Conservation (phyloP, 1,140 invertebrate species). For the Melanaphis sacchari region DNA sequence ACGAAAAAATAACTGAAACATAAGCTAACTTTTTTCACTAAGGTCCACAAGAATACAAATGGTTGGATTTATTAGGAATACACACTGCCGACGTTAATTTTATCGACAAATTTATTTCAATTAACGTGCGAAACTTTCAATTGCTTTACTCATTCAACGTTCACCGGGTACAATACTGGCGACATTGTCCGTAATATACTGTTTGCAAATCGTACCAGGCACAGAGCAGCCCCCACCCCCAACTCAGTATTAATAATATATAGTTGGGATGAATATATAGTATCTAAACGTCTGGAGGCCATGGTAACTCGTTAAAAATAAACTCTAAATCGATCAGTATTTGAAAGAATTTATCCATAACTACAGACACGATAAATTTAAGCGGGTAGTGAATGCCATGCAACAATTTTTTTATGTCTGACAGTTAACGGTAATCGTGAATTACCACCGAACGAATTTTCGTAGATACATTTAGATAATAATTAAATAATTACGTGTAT, state of each 20-base stretch:
- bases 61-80: background rate
- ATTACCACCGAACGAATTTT: background rate
- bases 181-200: background rate
- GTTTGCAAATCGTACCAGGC: constrained; percentile 47
- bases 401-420: background rate
- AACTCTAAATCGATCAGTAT: constrained; percentile 42
- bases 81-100: background rate
- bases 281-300: background rate
- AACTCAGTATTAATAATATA: background rate
- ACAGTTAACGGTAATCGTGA: background rate
- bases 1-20: background rate
- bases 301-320: constrained; percentile 42
- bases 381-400: background rate
- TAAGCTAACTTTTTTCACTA: background rate
- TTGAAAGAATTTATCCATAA: background rate
- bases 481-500: background rate
- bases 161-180: constrained; percentile 25
- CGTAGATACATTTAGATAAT: background rate
- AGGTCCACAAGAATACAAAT: background rate
- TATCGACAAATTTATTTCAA: constrained; percentile 33
- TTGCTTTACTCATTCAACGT: background rate
- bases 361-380: background rate
- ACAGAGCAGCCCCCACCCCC: constrained; percentile 3
- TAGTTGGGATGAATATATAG: constrained; percentile 31
- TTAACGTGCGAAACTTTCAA: constrained; percentile 51